phyloP scores from a whole-genome alignment of 1,140 invertebrate genomes.

The Zeugodacus cucurbitae region DNA sequence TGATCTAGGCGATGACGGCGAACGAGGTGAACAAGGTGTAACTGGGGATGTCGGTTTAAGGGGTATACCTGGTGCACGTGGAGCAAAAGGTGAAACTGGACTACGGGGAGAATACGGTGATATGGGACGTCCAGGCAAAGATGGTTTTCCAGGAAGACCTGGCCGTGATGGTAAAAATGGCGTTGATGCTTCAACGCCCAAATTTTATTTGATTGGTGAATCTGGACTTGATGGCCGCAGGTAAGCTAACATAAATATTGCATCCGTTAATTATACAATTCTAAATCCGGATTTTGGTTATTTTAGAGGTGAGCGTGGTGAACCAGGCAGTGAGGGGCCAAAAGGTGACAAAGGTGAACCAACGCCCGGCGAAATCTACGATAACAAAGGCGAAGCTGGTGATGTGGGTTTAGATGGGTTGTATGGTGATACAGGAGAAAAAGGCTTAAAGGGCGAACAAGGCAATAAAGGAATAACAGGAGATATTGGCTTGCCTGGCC shows the following conservation, averaged over 20 bases:
- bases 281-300: neutral
- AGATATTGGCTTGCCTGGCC: conserved; percentile 52
- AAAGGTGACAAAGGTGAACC: conserved; percentile 71
- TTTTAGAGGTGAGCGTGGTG: conserved; percentile 66
- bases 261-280: neutral
- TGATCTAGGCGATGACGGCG: conserved; percentile 65
- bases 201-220: conserved; percentile 66
- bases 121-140: conserved; percentile 65
- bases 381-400: conserved; percentile 55
- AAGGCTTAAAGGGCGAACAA: conserved; percentile 55
- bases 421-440: conserved; percentile 57
- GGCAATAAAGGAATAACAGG: conserved; percentile 49
- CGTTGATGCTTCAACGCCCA: conserved; percentile 60
- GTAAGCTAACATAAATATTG: conserved; percentile 46
- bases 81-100: conserved; percentile 67
- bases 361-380: conserved; percentile 60
- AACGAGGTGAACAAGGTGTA: conserved; percentile 67
- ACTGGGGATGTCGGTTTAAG: conserved; percentile 60
- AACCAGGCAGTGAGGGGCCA: conserved; percentile 66
- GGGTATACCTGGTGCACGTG: conserved; percentile 63
- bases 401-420: conserved; percentile 50
- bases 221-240: conserved; percentile 65
- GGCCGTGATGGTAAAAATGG: conserved; percentile 69
- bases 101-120: conserved; percentile 68
- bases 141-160: conserved; percentile 67